phyloP scores from a whole-genome alignment of 2,113 vertebrate genomes.

The Tachuris rubrigastra region DNA sequence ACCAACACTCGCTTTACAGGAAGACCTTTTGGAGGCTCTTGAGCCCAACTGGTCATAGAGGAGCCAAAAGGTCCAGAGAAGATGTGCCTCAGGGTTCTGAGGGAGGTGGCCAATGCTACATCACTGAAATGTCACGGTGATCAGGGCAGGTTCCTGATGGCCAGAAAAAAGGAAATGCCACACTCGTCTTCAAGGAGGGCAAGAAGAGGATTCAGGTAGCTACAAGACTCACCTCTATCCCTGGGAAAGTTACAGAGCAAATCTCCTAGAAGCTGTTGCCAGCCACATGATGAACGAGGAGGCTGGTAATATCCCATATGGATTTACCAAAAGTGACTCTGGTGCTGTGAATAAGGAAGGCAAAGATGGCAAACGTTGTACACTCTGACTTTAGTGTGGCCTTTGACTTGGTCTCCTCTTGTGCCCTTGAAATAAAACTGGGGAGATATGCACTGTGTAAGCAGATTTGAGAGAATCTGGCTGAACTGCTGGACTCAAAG shows the following conservation, averaged over 20 bases:
- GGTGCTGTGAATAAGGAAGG: not conserved
- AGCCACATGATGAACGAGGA: not conserved
- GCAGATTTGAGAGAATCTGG: not conserved
- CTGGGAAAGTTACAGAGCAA: not conserved
- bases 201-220: not conserved
- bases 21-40: not conserved
- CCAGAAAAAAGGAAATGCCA: not conserved
- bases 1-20: not conserved
- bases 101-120: not conserved
- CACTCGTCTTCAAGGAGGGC: not conserved
- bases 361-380: not conserved
- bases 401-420: not conserved
- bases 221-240: not conserved
- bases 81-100: not conserved
- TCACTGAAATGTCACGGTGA: not conserved
- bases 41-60: not conserved
- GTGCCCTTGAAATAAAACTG: not conserved
- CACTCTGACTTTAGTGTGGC: not conserved
- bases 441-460: not conserved
- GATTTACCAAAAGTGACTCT: not conserved
- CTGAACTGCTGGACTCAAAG: not conserved
- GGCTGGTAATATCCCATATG: not conserved
- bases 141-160: not conserved
- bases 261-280: not conserved
- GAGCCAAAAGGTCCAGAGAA: not conserved